Evolutionary conservation across 2,113 vertebrate genomes (phyloP), one percentile per base, ranked within the genome.

Genomic region (Pelecanus crispus): DNA sequence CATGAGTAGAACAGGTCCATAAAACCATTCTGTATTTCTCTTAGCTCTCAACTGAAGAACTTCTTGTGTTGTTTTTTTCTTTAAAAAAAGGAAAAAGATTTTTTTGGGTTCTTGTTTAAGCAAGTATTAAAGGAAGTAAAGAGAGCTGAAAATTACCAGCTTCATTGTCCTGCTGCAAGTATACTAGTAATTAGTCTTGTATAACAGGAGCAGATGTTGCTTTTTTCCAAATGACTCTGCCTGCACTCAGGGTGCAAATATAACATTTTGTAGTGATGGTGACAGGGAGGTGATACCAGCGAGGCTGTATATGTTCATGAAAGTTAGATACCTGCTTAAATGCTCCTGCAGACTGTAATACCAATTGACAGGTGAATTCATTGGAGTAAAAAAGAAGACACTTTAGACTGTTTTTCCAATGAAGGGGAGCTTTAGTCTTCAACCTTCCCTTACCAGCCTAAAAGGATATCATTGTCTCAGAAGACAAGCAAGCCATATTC

Each of bases 401-500:
- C 55, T 31, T 50, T 65, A 70, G 42, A 59, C 16, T 10, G 8
- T 75, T 95, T 93, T 93, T 77, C 72, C 52, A 81, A 59, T 95
- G 40, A 90, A 95, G 42, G 70, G 3, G 9, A 85, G 22, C 40
- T 88, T 92, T 52, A 82, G 49, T 82, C 15, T 92, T 77, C 53
- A 74, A 73, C 66, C 55, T 94, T 92, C 44, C 59, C 79, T 92
- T 83, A 80, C 53, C 63, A 91, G 36, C 52, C 86, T 92, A 55
- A 97, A 95, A 92, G 59, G 62, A 86, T 88, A 81, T 52, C 4
- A 68, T 79, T 96, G 86, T 93, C 83, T 92, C 81, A 56, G 88
- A 85, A 85, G 70, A 94, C 71, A 92, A 86, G 83, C 26, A 96
- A 97, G 74, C 81, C 86, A 94, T 96, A 92, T 92, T 96, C 94